phyloP scores from a whole-genome alignment of 2,888 invertebrate genomes.

The Microctonus aethiopoides region DNA sequence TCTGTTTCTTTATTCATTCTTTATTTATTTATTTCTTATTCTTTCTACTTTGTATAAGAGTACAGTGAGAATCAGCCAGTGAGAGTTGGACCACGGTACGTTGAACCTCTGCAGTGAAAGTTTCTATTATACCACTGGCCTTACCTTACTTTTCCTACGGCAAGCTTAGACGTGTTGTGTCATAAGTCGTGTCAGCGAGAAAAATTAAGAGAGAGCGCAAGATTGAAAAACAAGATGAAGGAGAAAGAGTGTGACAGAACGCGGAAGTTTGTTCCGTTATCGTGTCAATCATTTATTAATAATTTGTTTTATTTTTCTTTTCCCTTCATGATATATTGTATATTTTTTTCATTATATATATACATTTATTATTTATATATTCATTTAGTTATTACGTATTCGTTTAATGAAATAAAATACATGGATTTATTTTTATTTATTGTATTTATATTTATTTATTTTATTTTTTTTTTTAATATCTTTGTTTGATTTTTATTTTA shows the following conservation, averaged over 20 bases:
- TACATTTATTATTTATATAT: not conserved
- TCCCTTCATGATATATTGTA: slow-evolving; percentile 20
- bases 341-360: not conserved
- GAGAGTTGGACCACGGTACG: slow-evolving; percentile 50
- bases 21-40: not conserved
- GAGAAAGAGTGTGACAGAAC: slow-evolving; percentile 14
- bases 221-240: not conserved
- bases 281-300: slow-evolving; percentile 30
- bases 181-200: slow-evolving; percentile 49
- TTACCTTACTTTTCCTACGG: slow-evolving; percentile 66
- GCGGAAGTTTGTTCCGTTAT: slow-evolving; percentile 37
- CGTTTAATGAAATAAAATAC: no score
- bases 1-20: slow-evolving; percentile 26
- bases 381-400: no score
- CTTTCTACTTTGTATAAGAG: not conserved
- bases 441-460: no score
- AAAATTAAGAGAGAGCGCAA: not conserved
- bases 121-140: slow-evolving; percentile 68
- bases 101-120: slow-evolving; percentile 67
- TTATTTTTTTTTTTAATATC: no score
- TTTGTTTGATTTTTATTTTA: no score
- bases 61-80: slow-evolving; percentile 41
- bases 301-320: slow-evolving; percentile 17
- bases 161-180: slow-evolving; percentile 60
- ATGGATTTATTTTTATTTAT: no score